Evolutionary conservation across 35 echinoderm and acorn worm species (phyloP).

Genomic region (Holothuria glaberrima): DNA sequence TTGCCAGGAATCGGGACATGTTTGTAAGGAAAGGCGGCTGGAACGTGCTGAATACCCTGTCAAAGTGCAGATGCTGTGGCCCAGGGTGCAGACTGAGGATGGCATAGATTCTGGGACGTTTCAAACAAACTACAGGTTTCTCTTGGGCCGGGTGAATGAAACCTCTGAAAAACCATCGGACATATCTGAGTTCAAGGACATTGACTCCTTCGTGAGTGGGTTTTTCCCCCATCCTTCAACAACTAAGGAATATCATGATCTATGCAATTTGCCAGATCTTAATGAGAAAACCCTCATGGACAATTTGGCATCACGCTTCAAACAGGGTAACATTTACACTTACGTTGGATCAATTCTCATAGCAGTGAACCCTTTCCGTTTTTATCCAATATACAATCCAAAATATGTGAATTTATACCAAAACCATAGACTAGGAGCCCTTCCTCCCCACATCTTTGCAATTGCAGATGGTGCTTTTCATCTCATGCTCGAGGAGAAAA

Average conservation of each 20-base stretch:
- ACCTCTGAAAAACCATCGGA: slow-evolving; percentile 63
- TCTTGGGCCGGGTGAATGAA: slow-evolving; percentile 77
- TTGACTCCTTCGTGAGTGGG: slow-evolving; percentile 96
- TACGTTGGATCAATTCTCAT: slow-evolving; percentile 98
- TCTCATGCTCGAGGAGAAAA: slow-evolving; percentile 95
- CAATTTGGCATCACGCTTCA: slow-evolving; percentile 85
- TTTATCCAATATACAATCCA: slow-evolving; percentile 95
- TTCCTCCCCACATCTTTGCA: slow-evolving; percentile 97
- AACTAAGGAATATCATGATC: slow-evolving; percentile 89
- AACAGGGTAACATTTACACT: slow-evolving; percentile 98
- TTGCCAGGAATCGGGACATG: slow-evolving; percentile 82
- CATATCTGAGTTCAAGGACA: slow-evolving; percentile 71
- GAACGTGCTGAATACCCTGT: slow-evolving; percentile 78
- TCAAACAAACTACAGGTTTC: slow-evolving; percentile 90
- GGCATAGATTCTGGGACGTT: slow-evolving; percentile 53
- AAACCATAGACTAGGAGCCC: slow-evolving; percentile 90
- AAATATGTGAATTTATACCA: slow-evolving; percentile 98
- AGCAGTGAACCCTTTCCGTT: slow-evolving; percentile 92
- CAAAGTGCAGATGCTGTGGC: slow-evolving; percentile 94
- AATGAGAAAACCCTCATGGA: slow-evolving; percentile 89
- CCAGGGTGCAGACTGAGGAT: slow-evolving; percentile 70
- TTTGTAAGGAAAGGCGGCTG: slow-evolving; percentile 75
- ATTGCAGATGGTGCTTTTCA: slow-evolving; percentile 98
- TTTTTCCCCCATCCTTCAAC: slow-evolving; percentile 87
- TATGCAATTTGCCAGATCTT: slow-evolving; percentile 97